Evolutionary conservation across 2,797 vertebrate genomes (phyloP).

Genomic region (Monodelphis domestica): DNA sequence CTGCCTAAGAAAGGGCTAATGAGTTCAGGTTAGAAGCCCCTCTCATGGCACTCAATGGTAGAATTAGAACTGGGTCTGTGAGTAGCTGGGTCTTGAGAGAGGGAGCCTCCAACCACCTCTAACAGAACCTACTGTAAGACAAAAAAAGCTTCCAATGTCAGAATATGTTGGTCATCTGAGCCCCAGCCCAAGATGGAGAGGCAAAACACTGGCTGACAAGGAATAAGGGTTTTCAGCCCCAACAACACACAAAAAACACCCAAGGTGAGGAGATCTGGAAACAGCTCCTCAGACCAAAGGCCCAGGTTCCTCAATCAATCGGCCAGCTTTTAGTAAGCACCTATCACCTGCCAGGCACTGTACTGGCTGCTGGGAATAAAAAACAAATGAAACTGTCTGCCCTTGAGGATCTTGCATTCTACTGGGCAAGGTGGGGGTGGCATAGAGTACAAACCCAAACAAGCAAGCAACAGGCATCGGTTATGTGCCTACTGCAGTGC

Average conservation of each 20-base stretch:
- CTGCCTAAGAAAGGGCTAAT: too few relatives aligned
- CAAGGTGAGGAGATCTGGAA: not conserved
- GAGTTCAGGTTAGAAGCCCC: not conserved
- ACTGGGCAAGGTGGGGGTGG: too few relatives aligned
- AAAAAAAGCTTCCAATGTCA: not conserved
- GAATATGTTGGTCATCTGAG: not conserved
- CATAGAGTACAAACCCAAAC: not conserved
- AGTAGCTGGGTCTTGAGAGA: too few relatives aligned
- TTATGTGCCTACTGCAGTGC: not conserved
- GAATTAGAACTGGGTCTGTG: not conserved
- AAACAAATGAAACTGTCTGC: not conserved
- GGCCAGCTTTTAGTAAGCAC: not conserved
- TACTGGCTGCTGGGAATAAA: not conserved
- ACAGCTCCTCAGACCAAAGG: not conserved
- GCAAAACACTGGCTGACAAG: not conserved
- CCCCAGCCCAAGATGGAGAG: not conserved
- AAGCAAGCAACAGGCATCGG: not conserved
- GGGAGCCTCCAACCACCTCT: too few relatives aligned
- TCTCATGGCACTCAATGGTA: not conserved
- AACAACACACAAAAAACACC: not conserved
- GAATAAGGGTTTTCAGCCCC: not conserved
- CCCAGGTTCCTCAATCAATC: not conserved
- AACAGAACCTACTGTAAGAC: too few relatives aligned
- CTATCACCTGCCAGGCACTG: not conserved
- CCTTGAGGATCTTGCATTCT: not conserved